A percentile compares a stretch with the other conserved stretches of the same genome.
Conservation (phyloP, 1,140 invertebrate species). For the Helicoverpa zea region DNA sequence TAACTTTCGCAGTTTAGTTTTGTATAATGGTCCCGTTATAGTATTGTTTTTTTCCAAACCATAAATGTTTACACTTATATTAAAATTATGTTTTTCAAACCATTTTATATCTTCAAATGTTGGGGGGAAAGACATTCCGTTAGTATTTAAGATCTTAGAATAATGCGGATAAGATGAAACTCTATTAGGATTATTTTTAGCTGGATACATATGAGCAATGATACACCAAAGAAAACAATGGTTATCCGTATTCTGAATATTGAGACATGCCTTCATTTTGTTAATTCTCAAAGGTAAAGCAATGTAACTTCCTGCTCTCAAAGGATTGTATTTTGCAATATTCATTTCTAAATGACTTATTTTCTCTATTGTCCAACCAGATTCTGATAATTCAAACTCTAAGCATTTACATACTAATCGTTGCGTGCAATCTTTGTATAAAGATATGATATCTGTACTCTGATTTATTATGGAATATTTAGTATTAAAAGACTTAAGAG, state of each 20-base stretch:
- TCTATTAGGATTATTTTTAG: background rate
- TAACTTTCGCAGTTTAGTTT: background rate
- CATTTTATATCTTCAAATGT: background rate
- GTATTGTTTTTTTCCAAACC: background rate
- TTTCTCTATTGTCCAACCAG: background rate
- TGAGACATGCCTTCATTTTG: background rate
- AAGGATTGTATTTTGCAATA: background rate
- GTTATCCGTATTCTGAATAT: background rate
- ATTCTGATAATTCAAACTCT: background rate
- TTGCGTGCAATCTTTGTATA: background rate
- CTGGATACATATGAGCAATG: background rate
- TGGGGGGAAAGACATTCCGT: background rate
- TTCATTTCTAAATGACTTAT: slow-evolving; percentile 13
- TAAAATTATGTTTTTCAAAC: background rate
- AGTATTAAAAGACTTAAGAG: background rate
- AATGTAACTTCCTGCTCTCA: background rate
- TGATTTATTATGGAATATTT: background rate
- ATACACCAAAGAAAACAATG: background rate
- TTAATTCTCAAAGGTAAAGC: background rate
- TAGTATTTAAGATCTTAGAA: background rate
- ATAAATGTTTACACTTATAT: background rate
- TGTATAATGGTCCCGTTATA: background rate
- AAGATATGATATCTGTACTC: background rate
- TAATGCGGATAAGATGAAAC: background rate
- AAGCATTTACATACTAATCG: background rate